Evolutionary conservation across 2,113 vertebrate genomes (phyloP), one percentile per base, ranked within the genome.

Genomic region (Aptenodytes patagonicus): DNA sequence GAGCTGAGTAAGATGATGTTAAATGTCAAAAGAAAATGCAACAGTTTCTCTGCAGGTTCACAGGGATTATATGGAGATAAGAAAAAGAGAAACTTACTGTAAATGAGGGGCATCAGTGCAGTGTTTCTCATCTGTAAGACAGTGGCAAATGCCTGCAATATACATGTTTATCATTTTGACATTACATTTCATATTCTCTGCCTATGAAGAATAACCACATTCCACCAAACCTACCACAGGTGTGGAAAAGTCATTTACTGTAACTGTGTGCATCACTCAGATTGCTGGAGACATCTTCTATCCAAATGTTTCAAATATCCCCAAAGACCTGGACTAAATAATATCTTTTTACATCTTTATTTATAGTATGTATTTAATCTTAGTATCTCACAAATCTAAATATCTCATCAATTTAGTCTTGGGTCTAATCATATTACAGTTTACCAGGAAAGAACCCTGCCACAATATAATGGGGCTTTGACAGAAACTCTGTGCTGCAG

Each of bases 21-120:
- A 97, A 97, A 96, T 97, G 97, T 98, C 96, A 97, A 90, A 98
- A 97, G 94, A 95, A 97, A 97, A 97, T 36, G 91, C 93, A 95
- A 92, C 92, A 66, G 92, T 93, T 92, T 97, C 61, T 95, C 93
- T 96, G 61, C 75, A 93, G 83, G 64, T 94, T 97, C 90, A 69
- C 71, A 52, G 57, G 91, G 93, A 95, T 96, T 97, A 68, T 81
- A 68, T 54, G 69, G 93, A 96, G 70, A 87, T 51, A 77, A 81
- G 62, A 93, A 83, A 92, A 97, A 97, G 84, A 91, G 83, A 90
- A 92, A 65, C 84, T 89, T 65, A 38, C 72, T 76, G 38, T 89
- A 96, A 95, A 81, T 0, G 2, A 90, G 90, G 52, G 60, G 80
- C 93, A 64, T 1, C n/a, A 93, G 54, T 85, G 84, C 69, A 81